Evolutionary conservation across 2,888 invertebrate genomes (phyloP).

Genomic region (Proisotoma minuta): DNA sequence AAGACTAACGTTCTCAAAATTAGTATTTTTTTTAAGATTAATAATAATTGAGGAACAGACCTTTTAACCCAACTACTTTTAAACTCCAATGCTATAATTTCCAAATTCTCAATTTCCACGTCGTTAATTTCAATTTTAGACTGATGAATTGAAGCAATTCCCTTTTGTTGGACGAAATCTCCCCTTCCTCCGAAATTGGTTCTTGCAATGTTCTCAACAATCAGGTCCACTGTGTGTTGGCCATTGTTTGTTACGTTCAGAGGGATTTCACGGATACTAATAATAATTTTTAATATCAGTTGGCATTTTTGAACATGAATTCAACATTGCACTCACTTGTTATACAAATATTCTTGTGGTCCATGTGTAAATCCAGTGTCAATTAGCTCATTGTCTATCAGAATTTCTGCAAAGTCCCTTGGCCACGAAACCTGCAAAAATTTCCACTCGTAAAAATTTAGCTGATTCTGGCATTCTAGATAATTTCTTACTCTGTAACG

Average conservation of each 20-base stretch:
- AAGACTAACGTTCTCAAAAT: too few relatives aligned
- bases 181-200: constrained; percentile 53
- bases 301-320: constrained; percentile 1
- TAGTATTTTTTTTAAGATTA: too few relatives aligned
- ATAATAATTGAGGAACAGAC: constrained; percentile 30
- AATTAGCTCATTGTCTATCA: constrained; percentile 24
- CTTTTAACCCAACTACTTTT: constrained; percentile 52
- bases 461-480: background rate
- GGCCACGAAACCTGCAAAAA: constrained; percentile 30
- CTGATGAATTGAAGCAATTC: constrained; percentile 51
- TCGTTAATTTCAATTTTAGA: constrained; percentile 51
- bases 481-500: constrained; percentile 7
- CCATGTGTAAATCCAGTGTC: constrained; percentile 4
- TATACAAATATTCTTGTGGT: constrained; percentile 23
- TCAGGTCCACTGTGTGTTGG: constrained; percentile 48
- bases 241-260: constrained; percentile 7
- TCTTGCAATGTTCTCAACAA: constrained; percentile 55
- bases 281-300: too few relatives aligned
- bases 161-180: constrained; percentile 53
- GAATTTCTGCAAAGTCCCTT: constrained; percentile 26
- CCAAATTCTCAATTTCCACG: constrained; percentile 51
- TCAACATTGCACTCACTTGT: constrained; percentile 13
- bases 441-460: constrained; percentile 10
- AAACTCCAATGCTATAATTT: constrained; percentile 56
- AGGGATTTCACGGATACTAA: constrained; percentile 20